Evolutionary conservation across 2,797 vertebrate genomes (phyloP), one percentile per base, ranked within the genome.

Genomic region (Eutrigla gurnardus): DNA sequence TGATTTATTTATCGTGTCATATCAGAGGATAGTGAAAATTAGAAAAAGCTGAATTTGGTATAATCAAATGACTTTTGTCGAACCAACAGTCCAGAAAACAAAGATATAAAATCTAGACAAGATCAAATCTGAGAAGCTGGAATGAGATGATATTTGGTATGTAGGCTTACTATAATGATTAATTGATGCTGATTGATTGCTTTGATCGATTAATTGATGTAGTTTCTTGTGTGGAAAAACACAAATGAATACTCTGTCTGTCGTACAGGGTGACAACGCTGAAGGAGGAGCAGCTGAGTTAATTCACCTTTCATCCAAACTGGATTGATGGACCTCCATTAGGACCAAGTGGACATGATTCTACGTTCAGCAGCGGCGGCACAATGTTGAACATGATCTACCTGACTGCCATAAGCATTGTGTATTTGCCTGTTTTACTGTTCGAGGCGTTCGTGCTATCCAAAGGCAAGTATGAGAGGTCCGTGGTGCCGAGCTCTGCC

Each of bases 381-480:
- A 88, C 91, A 85, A 90, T 91, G 87, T 93, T 92, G 86, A 96
- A 86, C 83, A 92, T 94, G 88, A 93, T 91, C 65, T 92, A 88
- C 78, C 96, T 97, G 94, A 88, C 94, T 75, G 83, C 93, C 4
- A 72, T 96, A 4, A 81, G 93, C 73, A 60, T 93, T 78, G 75
- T 96, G 13, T 94, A 95, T 83, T 85, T 97, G 78, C 91, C 95
- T 4, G 81, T 95, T 74, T 81, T 97, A 32, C 81, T 97, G 69
- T 92, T 96, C 58, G 95, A 95, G 86, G 91, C 93, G 39, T 90
- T 93, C 15, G 83, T 93, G 64, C 89, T 95, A 43, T 93, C 95
- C 67, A 94, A 88, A 69, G 92, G 88, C 69, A 86, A 92, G 2
- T 91, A 95, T 87, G 92, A 96, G 87, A 94, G 91, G 83, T 91